Percentiles rank a stretch among this genome's conserved stretches.
These are phyloP conservation scores for Paedocypris micromegethes DNA, from an alignment of 2,797 vertebrate genomes.

Conservation along the genomic window DNA sequence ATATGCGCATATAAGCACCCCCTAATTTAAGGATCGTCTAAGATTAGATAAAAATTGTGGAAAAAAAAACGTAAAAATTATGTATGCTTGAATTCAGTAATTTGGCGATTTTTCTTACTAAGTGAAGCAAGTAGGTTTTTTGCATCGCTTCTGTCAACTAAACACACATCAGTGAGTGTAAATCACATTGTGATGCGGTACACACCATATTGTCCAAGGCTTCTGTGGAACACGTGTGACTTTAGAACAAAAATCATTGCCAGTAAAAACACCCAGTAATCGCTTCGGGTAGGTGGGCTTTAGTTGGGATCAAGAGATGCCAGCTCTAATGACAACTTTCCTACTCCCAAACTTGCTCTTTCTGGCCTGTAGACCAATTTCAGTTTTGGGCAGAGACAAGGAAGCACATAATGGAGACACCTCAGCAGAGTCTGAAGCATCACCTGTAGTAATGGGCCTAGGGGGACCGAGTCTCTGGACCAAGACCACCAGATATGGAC, in stretches of 20 bases:
- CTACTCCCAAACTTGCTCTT: slow-evolving; percentile 26
- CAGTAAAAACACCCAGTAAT: slow-evolving; percentile 58
- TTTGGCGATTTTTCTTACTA: too few relatives aligned
- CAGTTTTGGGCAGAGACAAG: slow-evolving; percentile 50
- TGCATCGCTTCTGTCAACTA: too few relatives aligned
- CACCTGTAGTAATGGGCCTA: slow-evolving; percentile 63
- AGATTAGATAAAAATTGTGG: too few relatives aligned
- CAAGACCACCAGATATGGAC: slow-evolving; percentile 57
- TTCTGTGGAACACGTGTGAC: slow-evolving; percentile 43
- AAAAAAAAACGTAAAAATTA: too few relatives aligned
- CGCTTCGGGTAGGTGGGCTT: slow-evolving; percentile 60
- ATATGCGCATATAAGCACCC: too few relatives aligned
- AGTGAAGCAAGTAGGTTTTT: too few relatives aligned
- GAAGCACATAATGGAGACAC: slow-evolving; percentile 53
- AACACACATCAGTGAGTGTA: too few relatives aligned
- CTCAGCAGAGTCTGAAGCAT: slow-evolving; percentile 55
- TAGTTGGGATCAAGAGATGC: slow-evolving; percentile 60
- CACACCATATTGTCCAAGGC: slow-evolving; percentile 19
- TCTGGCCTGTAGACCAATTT: slow-evolving; percentile 53
- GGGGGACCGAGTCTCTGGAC: slow-evolving; percentile 52
- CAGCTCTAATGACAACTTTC: slow-evolving; percentile 61
- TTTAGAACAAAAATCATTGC: slow-evolving; percentile 56
- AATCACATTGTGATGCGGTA: slow-evolving; percentile 3
- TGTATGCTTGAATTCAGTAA: too few relatives aligned
- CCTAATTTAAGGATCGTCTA: too few relatives aligned